These are phyloP conservation scores for Acomys russatus DNA, from an alignment of 2,797 vertebrate genomes.

Conservation along the genomic window DNA sequence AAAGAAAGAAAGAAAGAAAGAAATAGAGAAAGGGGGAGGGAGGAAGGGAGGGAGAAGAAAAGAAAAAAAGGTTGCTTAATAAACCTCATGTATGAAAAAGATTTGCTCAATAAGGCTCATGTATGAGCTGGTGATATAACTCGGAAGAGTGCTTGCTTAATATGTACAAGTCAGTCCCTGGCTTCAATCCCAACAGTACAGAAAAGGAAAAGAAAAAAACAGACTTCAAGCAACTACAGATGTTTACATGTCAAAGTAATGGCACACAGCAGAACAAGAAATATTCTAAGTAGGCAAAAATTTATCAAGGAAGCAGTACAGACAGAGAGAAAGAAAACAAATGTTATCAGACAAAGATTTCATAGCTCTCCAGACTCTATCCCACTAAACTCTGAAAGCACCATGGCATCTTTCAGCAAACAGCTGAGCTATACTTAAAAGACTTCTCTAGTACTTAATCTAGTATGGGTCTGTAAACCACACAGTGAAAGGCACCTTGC, in stretches of 20 bases:
- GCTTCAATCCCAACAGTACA: not conserved
- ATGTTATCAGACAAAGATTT: not conserved
- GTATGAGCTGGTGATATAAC: not conserved
- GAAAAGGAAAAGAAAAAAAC: not conserved
- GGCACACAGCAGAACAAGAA: not conserved
- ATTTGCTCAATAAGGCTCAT: not conserved
- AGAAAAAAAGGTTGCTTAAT: not conserved
- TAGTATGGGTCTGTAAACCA: not conserved
- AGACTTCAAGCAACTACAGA: constrained; percentile 1
- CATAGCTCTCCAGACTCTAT: not conserved
- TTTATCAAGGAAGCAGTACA: not conserved
- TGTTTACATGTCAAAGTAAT: constrained; percentile 22
- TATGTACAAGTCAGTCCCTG: not conserved
- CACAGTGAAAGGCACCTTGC: not conserved
- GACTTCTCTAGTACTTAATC: constrained; percentile 7
- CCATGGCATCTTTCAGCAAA: constrained; percentile 9
- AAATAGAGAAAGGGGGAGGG: too few relatives aligned
- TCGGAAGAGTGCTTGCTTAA: not conserved
- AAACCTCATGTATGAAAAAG: not conserved
- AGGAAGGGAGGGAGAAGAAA: too few relatives aligned
- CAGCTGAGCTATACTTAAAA: not conserved
- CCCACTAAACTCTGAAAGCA: not conserved
- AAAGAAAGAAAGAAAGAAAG: too few relatives aligned
- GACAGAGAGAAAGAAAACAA: constrained; percentile 2
- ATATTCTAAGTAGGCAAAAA: not conserved